A percentile compares a stretch with the other conserved stretches of the same genome.
phyloP scores from a whole-genome alignment of 2,797 vertebrate genomes.

The Scolopax rusticola region DNA sequence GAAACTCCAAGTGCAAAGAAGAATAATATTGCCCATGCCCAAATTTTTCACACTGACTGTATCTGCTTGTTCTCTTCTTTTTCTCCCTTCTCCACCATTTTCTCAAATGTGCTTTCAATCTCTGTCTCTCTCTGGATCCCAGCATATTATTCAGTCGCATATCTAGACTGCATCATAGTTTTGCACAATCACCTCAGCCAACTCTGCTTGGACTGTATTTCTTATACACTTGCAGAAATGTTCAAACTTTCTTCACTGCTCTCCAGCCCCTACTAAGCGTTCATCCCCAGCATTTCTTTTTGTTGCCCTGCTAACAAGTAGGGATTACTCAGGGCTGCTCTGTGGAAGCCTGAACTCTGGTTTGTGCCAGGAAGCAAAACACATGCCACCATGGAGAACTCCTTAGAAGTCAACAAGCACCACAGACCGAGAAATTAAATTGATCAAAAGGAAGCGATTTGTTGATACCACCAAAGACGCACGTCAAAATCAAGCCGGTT shows the following conservation, averaged over 20 bases:
- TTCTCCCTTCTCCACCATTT: background rate
- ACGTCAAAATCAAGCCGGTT: background rate
- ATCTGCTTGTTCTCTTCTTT: background rate
- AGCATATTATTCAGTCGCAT: background rate
- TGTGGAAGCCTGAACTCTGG: background rate
- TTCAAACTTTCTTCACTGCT: background rate
- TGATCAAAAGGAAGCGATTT: background rate
- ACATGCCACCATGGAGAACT: background rate
- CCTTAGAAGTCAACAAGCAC: background rate
- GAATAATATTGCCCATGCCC: background rate
- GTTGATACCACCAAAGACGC: background rate
- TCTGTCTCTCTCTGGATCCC: background rate
- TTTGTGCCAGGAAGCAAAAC: background rate
- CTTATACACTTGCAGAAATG: background rate
- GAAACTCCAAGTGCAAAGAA: background rate
- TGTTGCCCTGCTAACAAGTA: background rate
- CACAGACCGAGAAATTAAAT: background rate
- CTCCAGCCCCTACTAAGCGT: background rate
- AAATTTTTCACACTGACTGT: background rate
- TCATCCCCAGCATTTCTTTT: background rate
- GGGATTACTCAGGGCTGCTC: rapidly evolving
- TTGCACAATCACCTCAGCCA: background rate
- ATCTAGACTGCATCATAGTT: background rate
- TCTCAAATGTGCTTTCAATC: background rate
- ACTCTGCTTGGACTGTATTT: background rate